A percentile compares a stretch with the other conserved stretches of the same genome.
These are phyloP conservation scores for Syrphus vitripennis DNA, from an alignment of 2,888 invertebrate genomes.

Conservation along the genomic window DNA sequence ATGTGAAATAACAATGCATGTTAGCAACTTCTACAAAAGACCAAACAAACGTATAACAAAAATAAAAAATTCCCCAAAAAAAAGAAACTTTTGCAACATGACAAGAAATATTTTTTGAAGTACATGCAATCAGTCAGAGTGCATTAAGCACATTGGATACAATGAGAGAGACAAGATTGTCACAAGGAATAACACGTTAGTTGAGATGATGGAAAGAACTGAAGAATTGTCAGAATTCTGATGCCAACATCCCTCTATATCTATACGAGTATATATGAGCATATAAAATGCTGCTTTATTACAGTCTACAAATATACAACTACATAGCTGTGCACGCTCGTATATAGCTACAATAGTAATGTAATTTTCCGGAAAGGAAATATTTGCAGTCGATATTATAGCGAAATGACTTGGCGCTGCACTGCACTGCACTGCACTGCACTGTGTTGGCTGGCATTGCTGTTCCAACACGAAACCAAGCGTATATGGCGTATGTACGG, in stretches of 20 bases:
- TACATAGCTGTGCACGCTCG: neutral
- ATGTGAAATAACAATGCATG: neutral
- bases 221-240: neutral
- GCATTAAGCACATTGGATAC: neutral
- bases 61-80: neutral
- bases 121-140: conserved; percentile 31
- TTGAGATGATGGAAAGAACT: neutral
- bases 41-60: neutral
- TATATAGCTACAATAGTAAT: neutral
- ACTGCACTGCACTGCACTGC: neutral
- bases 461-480: neutral
- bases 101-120: neutral
- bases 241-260: neutral
- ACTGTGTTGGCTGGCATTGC: neutral
- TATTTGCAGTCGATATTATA: neutral
- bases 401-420: neutral
- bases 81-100: neutral
- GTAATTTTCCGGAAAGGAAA: neutral
- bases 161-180: neutral
- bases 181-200: neutral
- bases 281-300: too few relatives aligned
- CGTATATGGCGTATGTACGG: neutral
- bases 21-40: neutral
- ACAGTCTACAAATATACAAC: neutral
- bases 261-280: too few relatives aligned